Conservation (phyloP, 2,797 vertebrate genomes). For the Graptemys geographica region DNA sequence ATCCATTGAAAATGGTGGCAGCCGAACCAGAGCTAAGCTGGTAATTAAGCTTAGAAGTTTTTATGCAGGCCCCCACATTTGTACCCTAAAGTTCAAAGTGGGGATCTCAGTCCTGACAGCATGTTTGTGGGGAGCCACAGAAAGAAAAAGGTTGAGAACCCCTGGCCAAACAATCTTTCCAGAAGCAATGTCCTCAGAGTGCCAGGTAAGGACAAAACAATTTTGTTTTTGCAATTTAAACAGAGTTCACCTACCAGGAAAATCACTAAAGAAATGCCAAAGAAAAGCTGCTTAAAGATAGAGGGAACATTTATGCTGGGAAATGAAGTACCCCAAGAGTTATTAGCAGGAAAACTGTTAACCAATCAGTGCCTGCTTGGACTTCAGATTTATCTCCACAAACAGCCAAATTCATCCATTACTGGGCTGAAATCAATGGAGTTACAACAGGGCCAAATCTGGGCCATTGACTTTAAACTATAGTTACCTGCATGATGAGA, state of each 20-base stretch:
- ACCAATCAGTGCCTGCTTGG: not conserved
- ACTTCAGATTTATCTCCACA: not conserved
- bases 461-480: not conserved
- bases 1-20: too few species aligned
- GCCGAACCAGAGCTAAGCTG: too few species aligned
- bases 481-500: not conserved
- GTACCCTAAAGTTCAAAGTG: too few species aligned
- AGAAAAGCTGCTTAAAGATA: not conserved
- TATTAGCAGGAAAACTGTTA: constrained; percentile 44
- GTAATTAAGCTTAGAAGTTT: too few species aligned
- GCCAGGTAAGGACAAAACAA: not conserved
- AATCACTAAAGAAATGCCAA: not conserved
- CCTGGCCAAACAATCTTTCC: not conserved
- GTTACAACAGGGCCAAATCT: constrained; percentile 12
- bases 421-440: not conserved
- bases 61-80: too few species aligned
- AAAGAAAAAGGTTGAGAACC: too few species aligned
- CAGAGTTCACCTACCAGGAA: constrained; percentile 25
- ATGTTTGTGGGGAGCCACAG: too few species aligned
- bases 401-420: not conserved
- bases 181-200: not conserved
- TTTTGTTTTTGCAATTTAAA: not conserved
- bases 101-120: too few species aligned
- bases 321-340: constrained; percentile 56
- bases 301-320: constrained; percentile 46